A percentile compares a stretch with the other conserved stretches of the same genome.
phyloP scores from a whole-genome alignment of 1,140 invertebrate species.

The Drepana arcuata region DNA sequence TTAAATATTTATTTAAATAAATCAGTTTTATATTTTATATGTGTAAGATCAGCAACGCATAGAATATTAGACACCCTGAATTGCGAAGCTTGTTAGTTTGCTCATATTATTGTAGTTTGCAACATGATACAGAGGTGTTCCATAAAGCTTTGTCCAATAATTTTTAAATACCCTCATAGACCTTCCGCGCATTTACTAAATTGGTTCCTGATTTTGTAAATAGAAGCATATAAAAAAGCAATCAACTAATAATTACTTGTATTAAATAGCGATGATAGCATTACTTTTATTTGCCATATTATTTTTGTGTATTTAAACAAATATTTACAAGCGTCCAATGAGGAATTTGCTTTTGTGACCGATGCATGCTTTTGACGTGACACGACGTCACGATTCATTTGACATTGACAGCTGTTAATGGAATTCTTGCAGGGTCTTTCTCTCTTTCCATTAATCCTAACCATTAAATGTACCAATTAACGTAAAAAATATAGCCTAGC shows the following conservation, averaged over 20 bases:
- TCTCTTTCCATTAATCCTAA: too few species aligned
- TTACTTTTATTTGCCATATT: slow-evolving; percentile 52
- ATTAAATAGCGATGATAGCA: slow-evolving; percentile 26
- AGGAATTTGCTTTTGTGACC: slow-evolving; percentile 24
- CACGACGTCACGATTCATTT: background rate
- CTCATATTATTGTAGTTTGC: slow-evolving; percentile 46
- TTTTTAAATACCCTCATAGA: slow-evolving; percentile 41
- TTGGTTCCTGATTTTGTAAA: slow-evolving; percentile 40
- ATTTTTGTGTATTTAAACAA: slow-evolving; percentile 19
- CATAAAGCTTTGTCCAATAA: slow-evolving; percentile 39
- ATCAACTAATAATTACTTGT: slow-evolving; percentile 21
- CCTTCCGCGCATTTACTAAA: slow-evolving; percentile 58
- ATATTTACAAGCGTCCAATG: too few species aligned
- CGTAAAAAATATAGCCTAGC: too few species aligned
- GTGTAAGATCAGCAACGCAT: slow-evolving; percentile 48
- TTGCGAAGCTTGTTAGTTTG: slow-evolving; percentile 49
- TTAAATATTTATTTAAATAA: slow-evolving; percentile 41
- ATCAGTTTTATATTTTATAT: slow-evolving; percentile 45
- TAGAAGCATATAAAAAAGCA: slow-evolving; percentile 7
- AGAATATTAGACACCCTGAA: slow-evolving; percentile 40
- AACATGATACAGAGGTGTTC: slow-evolving; percentile 31
- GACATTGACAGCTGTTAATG: slow-evolving; percentile 8
- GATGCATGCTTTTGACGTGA: slow-evolving; percentile 22
- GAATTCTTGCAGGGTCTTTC: too few species aligned
- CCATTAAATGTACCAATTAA: too few species aligned